A percentile compares a stretch with the other conserved stretches of the same genome.
These are phyloP conservation scores for Erebia aethiops DNA, from an alignment of 2,888 invertebrate species.

Conservation along the genomic window DNA sequence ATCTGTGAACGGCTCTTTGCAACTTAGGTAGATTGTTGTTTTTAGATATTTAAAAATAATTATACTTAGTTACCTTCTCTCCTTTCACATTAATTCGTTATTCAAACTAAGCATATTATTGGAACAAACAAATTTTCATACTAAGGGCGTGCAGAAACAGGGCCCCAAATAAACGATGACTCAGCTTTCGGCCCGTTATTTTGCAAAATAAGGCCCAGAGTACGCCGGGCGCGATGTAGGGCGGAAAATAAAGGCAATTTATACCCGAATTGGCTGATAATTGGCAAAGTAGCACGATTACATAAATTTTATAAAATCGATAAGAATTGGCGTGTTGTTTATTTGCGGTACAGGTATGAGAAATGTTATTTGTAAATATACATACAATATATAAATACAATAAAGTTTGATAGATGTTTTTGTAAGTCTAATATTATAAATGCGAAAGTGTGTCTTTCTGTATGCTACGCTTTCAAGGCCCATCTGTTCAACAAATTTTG, in stretches of 20 bases:
- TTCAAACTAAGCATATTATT: conserved; percentile 5
- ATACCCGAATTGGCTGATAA: not conserved
- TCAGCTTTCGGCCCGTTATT: conserved; percentile 3
- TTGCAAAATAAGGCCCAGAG: conserved; percentile 6
- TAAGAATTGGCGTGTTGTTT: not conserved
- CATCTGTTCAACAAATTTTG: no score
- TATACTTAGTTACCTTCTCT: no score
- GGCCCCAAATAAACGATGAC: conserved; percentile 27
- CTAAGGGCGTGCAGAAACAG: conserved; percentile 6
- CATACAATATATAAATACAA: no score
- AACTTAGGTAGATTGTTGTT: no score
- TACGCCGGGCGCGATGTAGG: not conserved
- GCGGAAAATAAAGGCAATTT: not conserved
- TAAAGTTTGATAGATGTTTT: no score
- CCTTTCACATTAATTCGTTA: no score
- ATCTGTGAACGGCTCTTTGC: no score
- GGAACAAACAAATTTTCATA: conserved; percentile 9
- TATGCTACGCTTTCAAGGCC: no score
- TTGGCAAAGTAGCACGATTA: not conserved
- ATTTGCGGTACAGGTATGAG: not conserved
- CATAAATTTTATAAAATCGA: not conserved
- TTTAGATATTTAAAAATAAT: no score
- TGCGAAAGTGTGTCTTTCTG: no score
- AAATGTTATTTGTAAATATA: no score
- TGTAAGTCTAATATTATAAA: no score